Conservation (phyloP, 2,888 invertebrate species). For the Reticulitermes lucifugus region DNA sequence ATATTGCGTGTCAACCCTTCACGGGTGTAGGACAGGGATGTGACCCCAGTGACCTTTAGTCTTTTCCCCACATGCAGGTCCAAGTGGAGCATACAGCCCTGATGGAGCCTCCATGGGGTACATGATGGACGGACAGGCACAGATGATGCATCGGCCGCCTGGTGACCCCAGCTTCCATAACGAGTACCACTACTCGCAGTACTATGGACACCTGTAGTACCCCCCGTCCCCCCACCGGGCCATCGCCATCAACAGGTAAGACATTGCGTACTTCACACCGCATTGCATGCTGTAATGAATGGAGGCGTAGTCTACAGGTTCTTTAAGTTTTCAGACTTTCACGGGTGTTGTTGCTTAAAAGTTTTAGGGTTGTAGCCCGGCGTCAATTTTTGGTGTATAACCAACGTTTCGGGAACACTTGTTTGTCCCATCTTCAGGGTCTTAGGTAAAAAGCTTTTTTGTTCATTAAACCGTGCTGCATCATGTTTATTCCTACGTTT, state of each 20-base stretch:
- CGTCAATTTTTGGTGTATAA: too few relatives aligned
- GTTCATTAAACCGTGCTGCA: too few relatives aligned
- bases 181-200: slow-evolving; percentile 92
- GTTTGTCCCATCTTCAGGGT: too few relatives aligned
- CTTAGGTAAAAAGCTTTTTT: too few relatives aligned
- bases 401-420: too few relatives aligned
- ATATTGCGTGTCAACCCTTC: slow-evolving; percentile 56
- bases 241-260: slow-evolving; percentile 44
- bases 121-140: slow-evolving; percentile 93
- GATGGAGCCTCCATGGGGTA: slow-evolving; percentile 97
- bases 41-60: slow-evolving; percentile 77
- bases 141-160: slow-evolving; percentile 97
- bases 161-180: slow-evolving; percentile 94
- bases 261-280: not conserved
- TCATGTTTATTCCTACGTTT: too few relatives aligned
- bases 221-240: slow-evolving; percentile 37
- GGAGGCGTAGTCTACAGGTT: too few relatives aligned
- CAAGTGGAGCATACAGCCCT: slow-evolving; percentile 95
- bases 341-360: too few relatives aligned
- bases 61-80: slow-evolving; percentile 93
- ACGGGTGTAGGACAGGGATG: slow-evolving; percentile 66
- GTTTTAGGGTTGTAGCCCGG: too few relatives aligned
- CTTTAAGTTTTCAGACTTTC: too few relatives aligned
- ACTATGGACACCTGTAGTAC: slow-evolving; percentile 88
- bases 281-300: not conserved